These are phyloP conservation scores for Heteromyza rotundicornis DNA, from an alignment of 2,888 invertebrate species.

Conservation along the genomic window DNA sequence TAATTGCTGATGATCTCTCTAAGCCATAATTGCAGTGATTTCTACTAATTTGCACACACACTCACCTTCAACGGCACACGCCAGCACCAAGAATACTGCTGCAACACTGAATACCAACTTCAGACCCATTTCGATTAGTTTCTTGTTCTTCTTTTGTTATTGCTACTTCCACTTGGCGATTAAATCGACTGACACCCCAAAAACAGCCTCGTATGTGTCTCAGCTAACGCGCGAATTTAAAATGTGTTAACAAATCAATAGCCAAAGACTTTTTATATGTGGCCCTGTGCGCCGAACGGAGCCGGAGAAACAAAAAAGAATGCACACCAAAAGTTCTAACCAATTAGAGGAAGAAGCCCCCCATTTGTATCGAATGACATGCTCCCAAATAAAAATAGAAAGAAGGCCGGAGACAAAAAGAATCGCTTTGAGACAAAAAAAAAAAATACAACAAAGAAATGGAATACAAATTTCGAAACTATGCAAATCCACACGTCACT, in stretches of 20 bases:
- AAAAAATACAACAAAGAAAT: slow-evolving; percentile 8
- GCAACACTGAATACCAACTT: slow-evolving; percentile 28
- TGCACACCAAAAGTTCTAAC: slow-evolving; percentile 25
- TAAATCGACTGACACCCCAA: slow-evolving; percentile 6
- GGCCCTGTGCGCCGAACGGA: slow-evolving; percentile 19
- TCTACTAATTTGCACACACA: slow-evolving; percentile 7
- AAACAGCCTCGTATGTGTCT: slow-evolving; percentile 31
- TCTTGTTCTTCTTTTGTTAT: neutral
- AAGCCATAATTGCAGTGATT: neutral
- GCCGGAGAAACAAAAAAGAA: slow-evolving; percentile 19
- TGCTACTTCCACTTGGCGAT: neutral
- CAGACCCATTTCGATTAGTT: slow-evolving; percentile 13
- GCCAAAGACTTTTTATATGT: slow-evolving; percentile 49
- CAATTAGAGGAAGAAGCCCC: slow-evolving; percentile 12
- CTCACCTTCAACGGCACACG: slow-evolving; percentile 42
- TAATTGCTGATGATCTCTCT: too few relatives aligned
- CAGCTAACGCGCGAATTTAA: slow-evolving; percentile 41
- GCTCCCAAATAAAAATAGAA: neutral
- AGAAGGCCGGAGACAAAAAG: neutral
- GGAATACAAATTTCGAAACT: slow-evolving; percentile 34
- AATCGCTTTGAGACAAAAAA: neutral
- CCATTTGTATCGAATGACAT: neutral
- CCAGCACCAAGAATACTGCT: slow-evolving; percentile 38
- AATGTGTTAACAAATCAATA: slow-evolving; percentile 40
- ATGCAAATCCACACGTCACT: slow-evolving; percentile 43